A percentile compares a stretch with the other conserved stretches of the same genome.
phyloP scores from a whole-genome alignment of 2,888 invertebrate genomes.

The Clunio marinus region DNA sequence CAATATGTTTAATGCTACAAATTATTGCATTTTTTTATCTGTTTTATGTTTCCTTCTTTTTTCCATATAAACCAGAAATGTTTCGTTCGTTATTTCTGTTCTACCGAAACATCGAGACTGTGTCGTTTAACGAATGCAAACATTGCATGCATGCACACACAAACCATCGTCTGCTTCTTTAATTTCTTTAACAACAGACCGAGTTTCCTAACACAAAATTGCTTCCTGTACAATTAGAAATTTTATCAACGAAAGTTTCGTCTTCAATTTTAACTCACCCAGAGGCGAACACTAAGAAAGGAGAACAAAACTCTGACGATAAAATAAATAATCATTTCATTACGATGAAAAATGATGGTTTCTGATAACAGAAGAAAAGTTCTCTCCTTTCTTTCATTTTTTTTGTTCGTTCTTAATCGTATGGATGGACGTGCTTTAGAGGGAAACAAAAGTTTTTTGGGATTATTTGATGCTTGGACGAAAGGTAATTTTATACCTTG shows the following conservation, averaged over 20 bases:
- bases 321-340: slow-evolving; percentile 28
- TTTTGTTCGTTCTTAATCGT: background rate
- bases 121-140: background rate
- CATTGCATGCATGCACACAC: background rate
- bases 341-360: slow-evolving; percentile 16
- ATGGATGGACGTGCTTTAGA: background rate
- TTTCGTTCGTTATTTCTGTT: no score
- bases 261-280: background rate
- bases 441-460: no score
- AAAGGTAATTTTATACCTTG: no score
- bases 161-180: background rate
- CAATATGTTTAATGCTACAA: background rate
- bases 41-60: background rate
- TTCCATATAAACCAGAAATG: no score
- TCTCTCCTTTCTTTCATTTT: background rate
- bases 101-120: background rate
- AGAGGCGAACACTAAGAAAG: background rate
- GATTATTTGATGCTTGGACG: no score
- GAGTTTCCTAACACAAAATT: background rate
- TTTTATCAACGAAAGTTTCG: background rate
- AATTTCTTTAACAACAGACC: background rate
- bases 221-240: slow-evolving; percentile 18
- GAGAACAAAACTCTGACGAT: background rate
- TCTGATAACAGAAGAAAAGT: background rate
- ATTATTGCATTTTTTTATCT: background rate